Percentiles rank a stretch among this genome's conserved stretches.
phyloP scores from a whole-genome alignment of 1,140 invertebrate species.

The Aphidius gifuensis region DNA sequence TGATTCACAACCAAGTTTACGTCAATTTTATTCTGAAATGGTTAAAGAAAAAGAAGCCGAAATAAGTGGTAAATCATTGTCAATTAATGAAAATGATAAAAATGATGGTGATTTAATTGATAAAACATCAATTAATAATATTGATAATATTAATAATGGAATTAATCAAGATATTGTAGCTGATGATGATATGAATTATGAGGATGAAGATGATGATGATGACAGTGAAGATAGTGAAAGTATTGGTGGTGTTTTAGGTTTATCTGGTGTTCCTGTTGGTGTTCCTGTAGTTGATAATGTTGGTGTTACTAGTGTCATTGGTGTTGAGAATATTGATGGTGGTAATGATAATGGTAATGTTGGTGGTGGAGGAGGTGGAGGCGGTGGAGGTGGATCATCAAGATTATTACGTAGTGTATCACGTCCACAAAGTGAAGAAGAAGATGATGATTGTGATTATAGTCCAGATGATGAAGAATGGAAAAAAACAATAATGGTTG shows the following conservation, averaged over 20 bases:
- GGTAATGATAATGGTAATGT: slow-evolving; percentile 22
- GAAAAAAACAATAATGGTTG: slow-evolving; percentile 92
- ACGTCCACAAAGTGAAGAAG: slow-evolving; percentile 65
- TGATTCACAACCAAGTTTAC: slow-evolving; percentile 48
- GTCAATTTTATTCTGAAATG: slow-evolving; percentile 59
- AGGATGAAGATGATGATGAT: slow-evolving; percentile 31
- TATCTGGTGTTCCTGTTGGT: slow-evolving; percentile 38
- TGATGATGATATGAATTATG: slow-evolving; percentile 34
- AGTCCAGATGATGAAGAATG: slow-evolving; percentile 75
- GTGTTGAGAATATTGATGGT: slow-evolving; percentile 24
- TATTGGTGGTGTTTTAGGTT: slow-evolving; percentile 26
- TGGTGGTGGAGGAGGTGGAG: slow-evolving; percentile 38
- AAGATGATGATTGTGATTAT: slow-evolving; percentile 74
- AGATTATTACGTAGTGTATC: slow-evolving; percentile 61
- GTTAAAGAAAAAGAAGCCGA: slow-evolving; percentile 55
- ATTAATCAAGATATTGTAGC: slow-evolving; percentile 28
- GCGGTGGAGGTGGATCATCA: slow-evolving; percentile 41
- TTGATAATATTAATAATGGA: slow-evolving; percentile 31
- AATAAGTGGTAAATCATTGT: slow-evolving; percentile 37
- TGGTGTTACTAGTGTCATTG: slow-evolving; percentile 35
- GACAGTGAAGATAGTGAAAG: slow-evolving; percentile 36
- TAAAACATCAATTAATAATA: background rate
- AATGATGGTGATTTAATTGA: background rate
- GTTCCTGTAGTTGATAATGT: slow-evolving; percentile 19
- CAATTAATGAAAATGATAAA: background rate